These are phyloP conservation scores for Sogatella furcifera DNA, from an alignment of 1,140 invertebrate species.

Conservation along the genomic window DNA sequence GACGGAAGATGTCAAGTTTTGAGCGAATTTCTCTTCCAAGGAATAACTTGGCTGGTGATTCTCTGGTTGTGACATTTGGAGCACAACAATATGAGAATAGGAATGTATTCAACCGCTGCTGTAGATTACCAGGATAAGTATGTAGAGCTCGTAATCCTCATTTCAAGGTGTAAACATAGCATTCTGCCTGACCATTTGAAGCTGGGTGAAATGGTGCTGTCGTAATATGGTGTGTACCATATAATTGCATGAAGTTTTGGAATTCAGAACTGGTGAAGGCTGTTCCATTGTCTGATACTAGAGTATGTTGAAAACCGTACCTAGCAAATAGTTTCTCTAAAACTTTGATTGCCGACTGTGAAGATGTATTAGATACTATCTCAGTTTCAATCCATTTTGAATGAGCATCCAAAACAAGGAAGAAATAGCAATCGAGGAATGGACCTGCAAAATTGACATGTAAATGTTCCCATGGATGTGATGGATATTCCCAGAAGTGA, in stretches of 20 bases:
- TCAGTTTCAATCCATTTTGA: constrained; percentile 33
- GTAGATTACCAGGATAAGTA: not conserved
- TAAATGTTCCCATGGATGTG: constrained; percentile 15
- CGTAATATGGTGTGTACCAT: constrained; percentile 20
- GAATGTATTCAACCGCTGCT: constrained; percentile 13
- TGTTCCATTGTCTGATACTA: constrained; percentile 26
- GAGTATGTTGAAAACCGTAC: constrained; percentile 19
- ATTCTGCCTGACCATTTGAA: constrained; percentile 23
- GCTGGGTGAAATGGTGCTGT: constrained; percentile 20
- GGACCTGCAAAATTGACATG: constrained; percentile 23
- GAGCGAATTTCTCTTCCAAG: constrained; percentile 7
- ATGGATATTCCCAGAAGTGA: constrained; percentile 9
- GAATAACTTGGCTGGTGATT: constrained; percentile 12
- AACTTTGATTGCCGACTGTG: constrained; percentile 13
- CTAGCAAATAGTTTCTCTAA: constrained; percentile 19
- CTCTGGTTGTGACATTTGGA: constrained; percentile 1
- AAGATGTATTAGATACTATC: constrained; percentile 9
- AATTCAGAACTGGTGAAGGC: constrained; percentile 24
- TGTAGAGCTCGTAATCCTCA: constrained; percentile 11
- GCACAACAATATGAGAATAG: constrained; percentile 19
- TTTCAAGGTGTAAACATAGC: constrained; percentile 22
- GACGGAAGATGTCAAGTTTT: constrained; percentile 4
- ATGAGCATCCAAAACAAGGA: constrained; percentile 32
- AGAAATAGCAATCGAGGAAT: constrained; percentile 21
- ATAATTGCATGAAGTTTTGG: constrained; percentile 17